A percentile compares a stretch with the other conserved stretches of the same genome.
These are phyloP conservation scores for Danio tinwini DNA, from an alignment of 2,797 vertebrate species.

Conservation along the genomic window DNA sequence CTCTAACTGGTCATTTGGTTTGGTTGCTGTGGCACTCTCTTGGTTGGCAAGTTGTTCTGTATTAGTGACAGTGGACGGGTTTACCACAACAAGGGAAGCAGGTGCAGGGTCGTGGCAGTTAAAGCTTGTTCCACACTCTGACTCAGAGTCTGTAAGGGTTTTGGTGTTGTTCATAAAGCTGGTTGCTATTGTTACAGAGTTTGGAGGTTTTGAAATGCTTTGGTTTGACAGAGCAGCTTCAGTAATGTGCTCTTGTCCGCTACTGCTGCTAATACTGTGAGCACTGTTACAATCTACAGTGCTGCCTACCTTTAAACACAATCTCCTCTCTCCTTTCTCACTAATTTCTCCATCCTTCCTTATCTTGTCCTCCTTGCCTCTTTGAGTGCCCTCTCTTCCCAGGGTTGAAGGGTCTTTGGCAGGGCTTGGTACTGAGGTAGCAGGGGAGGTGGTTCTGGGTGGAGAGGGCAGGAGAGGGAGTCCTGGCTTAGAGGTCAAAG, in stretches of 20 bases:
- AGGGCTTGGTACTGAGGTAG: constrained; percentile 87
- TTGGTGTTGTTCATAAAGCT: constrained; percentile 84
- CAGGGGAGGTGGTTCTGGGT: constrained; percentile 67
- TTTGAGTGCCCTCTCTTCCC: constrained; percentile 68
- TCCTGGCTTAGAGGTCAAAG: constrained; percentile 68
- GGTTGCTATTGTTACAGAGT: constrained; percentile 82
- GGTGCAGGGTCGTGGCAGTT: constrained; percentile 89
- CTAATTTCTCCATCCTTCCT: constrained; percentile 34
- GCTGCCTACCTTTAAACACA: constrained; percentile 77
- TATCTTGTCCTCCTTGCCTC: constrained; percentile 49
- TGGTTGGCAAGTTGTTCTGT: constrained; percentile 90
- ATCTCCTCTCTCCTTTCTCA: constrained; percentile 71
- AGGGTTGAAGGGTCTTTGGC: constrained; percentile 77
- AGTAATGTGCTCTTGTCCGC: constrained; percentile 75
- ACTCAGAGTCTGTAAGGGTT: constrained; percentile 89
- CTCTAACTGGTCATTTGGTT: constrained; percentile 92
- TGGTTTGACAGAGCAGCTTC: constrained; percentile 99
- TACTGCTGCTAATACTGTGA: constrained; percentile 72
- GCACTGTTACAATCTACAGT: constrained; percentile 74
- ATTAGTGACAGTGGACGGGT: constrained; percentile 76
- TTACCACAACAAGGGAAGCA: constrained; percentile 72
- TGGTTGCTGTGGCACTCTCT: constrained; percentile 94
- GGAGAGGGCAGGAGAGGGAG: constrained; percentile 73
- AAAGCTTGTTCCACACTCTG: constrained; percentile 97
- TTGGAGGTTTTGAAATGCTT: constrained; percentile 99